Evolutionary conservation across 2,888 invertebrate genomes (phyloP).

Genomic region (Cloeon dipterum): DNA sequence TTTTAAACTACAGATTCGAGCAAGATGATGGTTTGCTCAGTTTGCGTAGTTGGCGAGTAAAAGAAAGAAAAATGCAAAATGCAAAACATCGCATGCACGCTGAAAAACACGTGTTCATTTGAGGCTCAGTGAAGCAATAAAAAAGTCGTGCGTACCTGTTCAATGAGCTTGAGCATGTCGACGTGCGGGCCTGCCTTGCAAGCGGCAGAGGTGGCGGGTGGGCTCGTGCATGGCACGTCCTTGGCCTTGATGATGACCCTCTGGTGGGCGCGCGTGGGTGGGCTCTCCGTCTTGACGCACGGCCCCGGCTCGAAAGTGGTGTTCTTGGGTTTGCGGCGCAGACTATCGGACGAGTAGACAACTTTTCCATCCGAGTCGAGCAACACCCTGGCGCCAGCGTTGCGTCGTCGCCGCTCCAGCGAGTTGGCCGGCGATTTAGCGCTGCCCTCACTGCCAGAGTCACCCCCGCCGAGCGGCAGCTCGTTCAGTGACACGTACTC

Average conservation of each 20-base stretch:
- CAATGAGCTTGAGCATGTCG: too few relatives aligned
- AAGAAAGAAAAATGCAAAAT: too few relatives aligned
- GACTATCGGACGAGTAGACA: slow-evolving; percentile 67
- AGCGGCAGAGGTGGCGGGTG: too few relatives aligned
- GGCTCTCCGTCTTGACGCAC: slow-evolving; percentile 25
- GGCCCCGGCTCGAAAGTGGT: slow-evolving; percentile 62
- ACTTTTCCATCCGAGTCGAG: slow-evolving; percentile 72
- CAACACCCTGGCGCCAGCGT: slow-evolving; percentile 54
- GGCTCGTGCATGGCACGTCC: too few relatives aligned
- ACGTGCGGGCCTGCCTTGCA: too few relatives aligned
- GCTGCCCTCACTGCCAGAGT: neutral
- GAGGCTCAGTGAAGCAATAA: too few relatives aligned
- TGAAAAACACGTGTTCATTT: too few relatives aligned
- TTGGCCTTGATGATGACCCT: slow-evolving; percentile 18
- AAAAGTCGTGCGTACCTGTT: too few relatives aligned
- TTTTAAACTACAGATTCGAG: too few relatives aligned
- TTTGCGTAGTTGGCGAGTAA: too few relatives aligned
- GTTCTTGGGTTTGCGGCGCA: slow-evolving; percentile 39
- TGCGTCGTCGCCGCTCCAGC: slow-evolving; percentile 24
- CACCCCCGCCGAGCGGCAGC: slow-evolving; percentile 23
- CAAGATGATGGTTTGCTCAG: too few relatives aligned
- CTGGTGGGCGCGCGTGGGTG: slow-evolving; percentile 24
- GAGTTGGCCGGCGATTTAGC: slow-evolving; percentile 16
- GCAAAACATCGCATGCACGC: too few relatives aligned
- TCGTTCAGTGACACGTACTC: slow-evolving; percentile 68